Evolutionary conservation across 1,140 invertebrate species (phyloP).

Genomic region (Luehdorfia chinensis): DNA sequence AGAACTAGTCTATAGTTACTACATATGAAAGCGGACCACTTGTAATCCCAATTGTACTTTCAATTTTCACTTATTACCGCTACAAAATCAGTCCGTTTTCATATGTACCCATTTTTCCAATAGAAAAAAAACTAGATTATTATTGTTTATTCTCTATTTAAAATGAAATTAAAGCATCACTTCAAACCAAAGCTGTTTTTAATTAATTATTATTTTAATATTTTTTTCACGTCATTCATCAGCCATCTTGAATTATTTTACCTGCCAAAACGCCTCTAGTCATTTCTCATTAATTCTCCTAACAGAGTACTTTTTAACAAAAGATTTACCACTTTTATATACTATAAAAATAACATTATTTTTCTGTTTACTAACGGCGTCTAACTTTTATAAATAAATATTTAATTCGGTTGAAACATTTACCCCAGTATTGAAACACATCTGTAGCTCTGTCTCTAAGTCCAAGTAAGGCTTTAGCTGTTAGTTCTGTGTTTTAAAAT

Average conservation of each 20-base stretch:
- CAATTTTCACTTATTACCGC: conserved; percentile 10
- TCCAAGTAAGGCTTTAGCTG: conserved; percentile 39
- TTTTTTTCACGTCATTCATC: conserved; percentile 35
- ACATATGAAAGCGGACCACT: conserved; percentile 23
- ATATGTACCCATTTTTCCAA: too few relatives aligned
- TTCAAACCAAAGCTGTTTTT: conserved; percentile 40
- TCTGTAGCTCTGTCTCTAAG: conserved; percentile 5
- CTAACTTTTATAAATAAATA: conserved; percentile 22
- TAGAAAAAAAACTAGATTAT: conserved; percentile 20
- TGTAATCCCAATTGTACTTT: neutral
- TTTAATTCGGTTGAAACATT: conserved; percentile 6
- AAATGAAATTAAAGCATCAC: conserved; percentile 50
- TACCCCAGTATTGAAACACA: neutral
- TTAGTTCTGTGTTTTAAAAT: conserved; percentile 39
- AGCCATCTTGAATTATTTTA: conserved; percentile 28
- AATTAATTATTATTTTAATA: conserved; percentile 22
- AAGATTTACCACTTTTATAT: conserved; percentile 41
- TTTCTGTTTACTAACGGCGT: conserved; percentile 43
- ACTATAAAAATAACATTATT: conserved; percentile 7
- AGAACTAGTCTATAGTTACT: conserved; percentile 38
- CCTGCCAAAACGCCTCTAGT: conserved; percentile 19
- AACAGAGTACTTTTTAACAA: conserved; percentile 27
- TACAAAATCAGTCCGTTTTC: too few relatives aligned
- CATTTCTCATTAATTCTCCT: conserved; percentile 26
- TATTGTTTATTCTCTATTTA: conserved; percentile 18